phyloP scores from a whole-genome alignment of 2,797 vertebrate species.

The Urophycis tenuis region DNA sequence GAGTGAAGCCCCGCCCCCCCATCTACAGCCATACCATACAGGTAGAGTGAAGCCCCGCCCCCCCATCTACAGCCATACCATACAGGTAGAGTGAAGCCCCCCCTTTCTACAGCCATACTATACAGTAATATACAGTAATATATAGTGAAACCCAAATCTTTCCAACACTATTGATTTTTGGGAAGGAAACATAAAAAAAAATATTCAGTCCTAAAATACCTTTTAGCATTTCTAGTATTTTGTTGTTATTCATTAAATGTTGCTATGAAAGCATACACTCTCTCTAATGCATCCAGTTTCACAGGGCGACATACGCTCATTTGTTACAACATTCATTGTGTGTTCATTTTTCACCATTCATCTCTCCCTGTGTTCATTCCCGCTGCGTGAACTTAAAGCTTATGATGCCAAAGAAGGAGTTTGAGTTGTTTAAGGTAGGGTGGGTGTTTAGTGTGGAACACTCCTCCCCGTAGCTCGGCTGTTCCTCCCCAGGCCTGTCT shows the following conservation, averaged over 20 bases:
- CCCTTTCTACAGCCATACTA: no score
- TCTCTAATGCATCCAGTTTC: background rate
- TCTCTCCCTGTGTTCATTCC: constrained; percentile 16
- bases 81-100: no score
- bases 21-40: background rate
- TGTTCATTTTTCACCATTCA: background rate
- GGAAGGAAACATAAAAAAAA: background rate
- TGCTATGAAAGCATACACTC: background rate
- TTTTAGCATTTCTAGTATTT: background rate
- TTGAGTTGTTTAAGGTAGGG: constrained; percentile 98
- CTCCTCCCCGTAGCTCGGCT: background rate
- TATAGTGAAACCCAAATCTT: no score
- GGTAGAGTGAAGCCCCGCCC: background rate
- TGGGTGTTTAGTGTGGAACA: constrained; percentile 28
- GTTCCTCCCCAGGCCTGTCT: no score
- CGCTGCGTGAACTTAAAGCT: constrained; percentile 71
- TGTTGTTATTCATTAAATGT: background rate
- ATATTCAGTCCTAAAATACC: background rate
- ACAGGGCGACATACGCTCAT: background rate
- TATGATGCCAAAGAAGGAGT: constrained; percentile 99
- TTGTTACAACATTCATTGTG: background rate
- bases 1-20: background rate
- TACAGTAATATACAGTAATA: no score
- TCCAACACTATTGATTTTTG: background rate
- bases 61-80: no score